A percentile compares a stretch with the other conserved stretches of the same genome.
Conservation (phyloP, 2,113 vertebrate genomes). For the Asarcornis scutulata region DNA sequence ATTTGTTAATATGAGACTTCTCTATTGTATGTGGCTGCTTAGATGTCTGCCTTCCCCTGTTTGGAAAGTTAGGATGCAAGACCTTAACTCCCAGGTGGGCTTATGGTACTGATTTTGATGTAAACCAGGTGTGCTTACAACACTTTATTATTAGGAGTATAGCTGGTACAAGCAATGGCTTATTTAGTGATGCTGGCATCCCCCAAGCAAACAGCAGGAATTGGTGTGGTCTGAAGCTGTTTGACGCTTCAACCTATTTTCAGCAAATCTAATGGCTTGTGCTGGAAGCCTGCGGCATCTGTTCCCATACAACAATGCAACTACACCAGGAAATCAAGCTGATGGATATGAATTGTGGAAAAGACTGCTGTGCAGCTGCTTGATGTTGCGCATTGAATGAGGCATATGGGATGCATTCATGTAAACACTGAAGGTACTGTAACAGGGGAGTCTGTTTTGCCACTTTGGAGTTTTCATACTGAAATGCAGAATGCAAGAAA, state of each 20-base stretch:
- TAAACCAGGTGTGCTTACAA: neutral
- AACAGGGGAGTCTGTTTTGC: neutral
- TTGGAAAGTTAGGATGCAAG: neutral
- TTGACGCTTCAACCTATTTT: constrained; percentile 15
- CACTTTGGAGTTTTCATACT: neutral
- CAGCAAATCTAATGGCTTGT: neutral
- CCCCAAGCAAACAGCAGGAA: neutral
- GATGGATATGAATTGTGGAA: constrained; percentile 27
- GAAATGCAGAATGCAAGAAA: neutral
- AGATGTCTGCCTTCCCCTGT: neutral
- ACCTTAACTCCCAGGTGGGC: neutral
- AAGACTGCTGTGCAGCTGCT: constrained; percentile 48
- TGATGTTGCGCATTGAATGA: neutral
- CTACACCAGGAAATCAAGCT: constrained; percentile 37
- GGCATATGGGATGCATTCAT: constrained; percentile 26
- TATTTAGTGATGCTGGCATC: neutral
- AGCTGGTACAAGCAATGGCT: neutral
- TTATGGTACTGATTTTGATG: neutral
- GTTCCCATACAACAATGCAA: constrained; percentile 33
- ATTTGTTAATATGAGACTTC: neutral
- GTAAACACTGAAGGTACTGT: neutral
- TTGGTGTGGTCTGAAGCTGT: neutral
- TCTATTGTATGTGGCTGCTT: neutral
- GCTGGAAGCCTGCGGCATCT: constrained; percentile 3
- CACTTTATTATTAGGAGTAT: neutral